A percentile compares a stretch with the other conserved stretches of the same genome.
phyloP scores from a whole-genome alignment of 2,888 invertebrate genomes.

The Lycaena phlaeas region DNA sequence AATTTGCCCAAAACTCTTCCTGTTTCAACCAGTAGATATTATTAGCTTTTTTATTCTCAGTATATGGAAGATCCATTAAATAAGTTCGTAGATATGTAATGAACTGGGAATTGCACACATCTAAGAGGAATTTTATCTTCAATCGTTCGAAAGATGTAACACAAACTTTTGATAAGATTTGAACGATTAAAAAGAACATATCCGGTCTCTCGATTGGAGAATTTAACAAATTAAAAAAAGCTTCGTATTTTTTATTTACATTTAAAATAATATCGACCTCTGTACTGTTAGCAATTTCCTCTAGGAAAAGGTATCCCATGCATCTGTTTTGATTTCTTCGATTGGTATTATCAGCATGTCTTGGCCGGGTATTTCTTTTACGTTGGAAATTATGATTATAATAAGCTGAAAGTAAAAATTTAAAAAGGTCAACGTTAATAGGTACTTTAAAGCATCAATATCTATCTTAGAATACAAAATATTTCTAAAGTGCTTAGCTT shows the following conservation, averaged over 20 bases:
- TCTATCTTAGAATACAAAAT: too few species aligned
- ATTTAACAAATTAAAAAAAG: constrained; percentile 39
- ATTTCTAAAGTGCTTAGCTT: too few species aligned
- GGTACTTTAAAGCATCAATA: too few species aligned
- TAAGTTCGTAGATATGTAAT: constrained; percentile 36
- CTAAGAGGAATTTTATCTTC: constrained; percentile 39
- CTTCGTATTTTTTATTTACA: constrained; percentile 35
- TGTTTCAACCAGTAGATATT: constrained; percentile 43
- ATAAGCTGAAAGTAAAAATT: too few species aligned
- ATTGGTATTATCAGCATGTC: too few species aligned
- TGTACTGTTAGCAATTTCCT: not conserved
- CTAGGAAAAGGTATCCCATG: not conserved
- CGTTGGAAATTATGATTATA: too few species aligned
- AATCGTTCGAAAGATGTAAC: constrained; percentile 40
- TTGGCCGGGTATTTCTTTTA: not conserved
- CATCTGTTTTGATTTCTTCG: not conserved
- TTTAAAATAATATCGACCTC: constrained; percentile 34
- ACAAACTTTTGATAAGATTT: constrained; percentile 47
- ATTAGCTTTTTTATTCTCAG: constrained; percentile 23
- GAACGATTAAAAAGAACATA: constrained; percentile 42
- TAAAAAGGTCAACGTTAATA: too few species aligned
- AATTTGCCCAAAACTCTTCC: constrained; percentile 46
- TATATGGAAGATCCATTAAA: constrained; percentile 43
- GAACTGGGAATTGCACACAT: constrained; percentile 45
- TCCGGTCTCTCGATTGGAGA: constrained; percentile 37